A percentile compares a stretch with the other conserved stretches of the same genome.
Evolutionary conservation across 1,140 invertebrate species (phyloP).

Genomic region (Portunus trituberculatus): DNA sequence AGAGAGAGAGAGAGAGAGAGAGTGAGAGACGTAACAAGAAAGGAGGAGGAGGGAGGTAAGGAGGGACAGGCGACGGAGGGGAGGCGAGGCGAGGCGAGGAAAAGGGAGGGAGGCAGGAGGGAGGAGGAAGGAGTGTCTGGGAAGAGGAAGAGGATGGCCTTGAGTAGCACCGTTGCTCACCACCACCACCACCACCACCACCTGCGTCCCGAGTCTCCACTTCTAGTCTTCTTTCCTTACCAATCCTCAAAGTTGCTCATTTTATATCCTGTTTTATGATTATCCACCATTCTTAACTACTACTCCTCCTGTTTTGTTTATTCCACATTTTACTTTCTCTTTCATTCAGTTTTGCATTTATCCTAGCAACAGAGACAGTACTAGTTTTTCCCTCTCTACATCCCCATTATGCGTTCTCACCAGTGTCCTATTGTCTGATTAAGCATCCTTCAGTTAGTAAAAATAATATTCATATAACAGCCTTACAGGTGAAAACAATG

Average conservation of each 20-base stretch:
- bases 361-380: not conserved
- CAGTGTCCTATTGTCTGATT: no score
- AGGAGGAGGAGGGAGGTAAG: not conserved
- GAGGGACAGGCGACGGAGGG: not conserved
- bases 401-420: no score
- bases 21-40: not conserved
- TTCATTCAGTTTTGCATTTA: not conserved
- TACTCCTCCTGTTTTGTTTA: not conserved
- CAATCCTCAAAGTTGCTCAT: not conserved
- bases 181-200: slow-evolving; percentile 8
- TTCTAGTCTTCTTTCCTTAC: not conserved
- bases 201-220: not conserved
- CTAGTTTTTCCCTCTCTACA: no score
- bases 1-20: not conserved
- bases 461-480: no score
- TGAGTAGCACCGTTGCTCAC: not conserved
- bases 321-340: not conserved
- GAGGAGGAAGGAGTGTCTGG: not conserved
- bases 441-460: no score
- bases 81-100: not conserved
- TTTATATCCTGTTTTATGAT: not conserved
- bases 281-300: no score
- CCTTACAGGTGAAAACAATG: no score
- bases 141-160: not conserved
- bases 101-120: not conserved